phyloP scores from a whole-genome alignment of 1,140 invertebrate genomes.

The Drosophila lini region DNA sequence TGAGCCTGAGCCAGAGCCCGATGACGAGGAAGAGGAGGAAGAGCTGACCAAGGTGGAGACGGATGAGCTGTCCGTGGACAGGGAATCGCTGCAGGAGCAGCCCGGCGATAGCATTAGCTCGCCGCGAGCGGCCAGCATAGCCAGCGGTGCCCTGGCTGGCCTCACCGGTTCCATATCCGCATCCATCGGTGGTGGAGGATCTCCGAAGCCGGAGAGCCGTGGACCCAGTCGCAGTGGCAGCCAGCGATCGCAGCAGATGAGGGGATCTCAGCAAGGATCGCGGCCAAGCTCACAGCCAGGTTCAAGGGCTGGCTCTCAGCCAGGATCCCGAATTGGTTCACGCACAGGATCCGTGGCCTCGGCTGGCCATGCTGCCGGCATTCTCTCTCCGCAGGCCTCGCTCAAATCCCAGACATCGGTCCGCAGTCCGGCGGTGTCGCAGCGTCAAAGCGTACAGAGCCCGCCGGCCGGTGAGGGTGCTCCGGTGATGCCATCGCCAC shows the following conservation, averaged over 20 bases:
- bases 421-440: slow-evolving; percentile 50
- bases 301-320: slow-evolving; percentile 35
- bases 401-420: slow-evolving; percentile 54
- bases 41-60: slow-evolving; percentile 69
- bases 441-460: slow-evolving; percentile 71
- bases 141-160: slow-evolving; percentile 59
- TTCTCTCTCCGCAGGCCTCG: slow-evolving; percentile 64
- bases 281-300: slow-evolving; percentile 24
- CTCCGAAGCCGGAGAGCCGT: slow-evolving; percentile 64
- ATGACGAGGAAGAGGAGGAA: slow-evolving; percentile 51
- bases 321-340: slow-evolving; percentile 50
- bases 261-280: slow-evolving; percentile 3
- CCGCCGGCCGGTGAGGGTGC: slow-evolving; percentile 70
- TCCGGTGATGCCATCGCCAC: slow-evolving; percentile 79
- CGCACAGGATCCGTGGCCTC: slow-evolving; percentile 60
- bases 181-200: slow-evolving; percentile 13
- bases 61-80: slow-evolving; percentile 69
- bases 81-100: slow-evolving; percentile 65
- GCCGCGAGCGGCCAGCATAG: slow-evolving; percentile 66
- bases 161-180: slow-evolving; percentile 58
- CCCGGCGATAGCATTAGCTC: slow-evolving; percentile 63
- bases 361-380: slow-evolving; percentile 10
- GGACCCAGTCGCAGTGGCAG: slow-evolving; percentile 74
- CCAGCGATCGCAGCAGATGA: slow-evolving; percentile 49
- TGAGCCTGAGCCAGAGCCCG: background rate